Base-by-base conservation (phyloP, 2,797 vertebrate species). In the Staurois parvus region DNA sequence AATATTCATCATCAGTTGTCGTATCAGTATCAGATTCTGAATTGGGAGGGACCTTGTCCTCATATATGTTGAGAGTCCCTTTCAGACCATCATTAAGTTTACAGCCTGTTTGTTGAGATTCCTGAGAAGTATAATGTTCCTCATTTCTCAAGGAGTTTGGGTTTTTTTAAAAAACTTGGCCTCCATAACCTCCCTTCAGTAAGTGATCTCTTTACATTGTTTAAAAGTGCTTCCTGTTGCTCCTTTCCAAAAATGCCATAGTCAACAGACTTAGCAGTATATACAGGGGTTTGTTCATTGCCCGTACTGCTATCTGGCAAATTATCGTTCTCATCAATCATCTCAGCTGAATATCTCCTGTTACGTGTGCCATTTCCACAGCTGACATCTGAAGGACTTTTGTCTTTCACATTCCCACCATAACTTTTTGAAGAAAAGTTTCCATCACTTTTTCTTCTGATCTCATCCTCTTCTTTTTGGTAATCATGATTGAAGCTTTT, bases 1-100 rank as follows among this genome's bases (percentile, higher is more conserved):
- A 98, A 89, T 99, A 99, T 81, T 99, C 98, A 59, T 98, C 98
- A 69, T 99, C 98, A 0, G 98, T 98, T 30, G 97, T 99, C 0
- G 97, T 97, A 74, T 95, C 94, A 0, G 92, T 93, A 88, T 95
- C 94, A 0, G 92, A 95, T 69, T 98, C 97, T 0, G 97, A 96
- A 83, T 94, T 96, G 78, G 91, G 92, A 0, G 89, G 88, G 0
- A 92, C 88, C 34, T 92, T 93, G 52, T 94, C 94, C 75, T 66
- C 26, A 0, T 91, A 96, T 81, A 91, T 90, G 78, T 91, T 95
- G 21, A 94, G 91, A 3, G 84, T 92, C 40, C 92, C 90, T 72
- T 59, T 92, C 24, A 95, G 91, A 75, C 59, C 74, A 6, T 86
- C 88, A 89, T 86, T 88, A 89, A 87, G 93, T 88, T 88, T 90